phyloP scores from a whole-genome alignment of 2,888 invertebrate species.

The Troides oblongomaculatus region DNA sequence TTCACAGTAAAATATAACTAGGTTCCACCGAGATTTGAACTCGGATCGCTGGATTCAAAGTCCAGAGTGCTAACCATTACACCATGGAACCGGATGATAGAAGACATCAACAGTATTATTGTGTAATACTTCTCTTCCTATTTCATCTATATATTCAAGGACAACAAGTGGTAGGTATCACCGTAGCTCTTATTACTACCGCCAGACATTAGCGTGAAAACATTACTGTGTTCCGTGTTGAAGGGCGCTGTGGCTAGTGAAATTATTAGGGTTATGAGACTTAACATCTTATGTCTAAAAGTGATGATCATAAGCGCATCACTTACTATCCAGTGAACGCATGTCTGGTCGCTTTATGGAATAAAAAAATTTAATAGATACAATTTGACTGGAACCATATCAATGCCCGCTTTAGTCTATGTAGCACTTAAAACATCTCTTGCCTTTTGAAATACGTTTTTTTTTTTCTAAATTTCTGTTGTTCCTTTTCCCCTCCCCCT shows the following conservation, averaged over 20 bases:
- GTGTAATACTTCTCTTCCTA: too few relatives aligned
- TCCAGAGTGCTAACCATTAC: slow-evolving; percentile 91
- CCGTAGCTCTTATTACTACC: too few relatives aligned
- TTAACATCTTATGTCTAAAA: too few relatives aligned
- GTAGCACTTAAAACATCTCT: not conserved
- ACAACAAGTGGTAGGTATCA: too few relatives aligned
- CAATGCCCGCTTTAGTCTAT: not conserved
- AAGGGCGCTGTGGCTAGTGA: too few relatives aligned
- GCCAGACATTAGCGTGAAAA: too few relatives aligned
- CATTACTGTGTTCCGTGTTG: too few relatives aligned
- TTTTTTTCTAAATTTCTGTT: not conserved
- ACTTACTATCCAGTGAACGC: too few relatives aligned
- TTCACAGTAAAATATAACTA: slow-evolving; percentile 42
- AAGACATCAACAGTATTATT: not conserved
- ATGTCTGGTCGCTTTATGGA: too few relatives aligned
- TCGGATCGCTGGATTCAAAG: slow-evolving; percentile 92
- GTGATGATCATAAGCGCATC: too few relatives aligned
- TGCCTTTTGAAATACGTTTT: not conserved
- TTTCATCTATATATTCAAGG: too few relatives aligned
- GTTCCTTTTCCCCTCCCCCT: not conserved
- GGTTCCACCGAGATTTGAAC: slow-evolving; percentile 91
- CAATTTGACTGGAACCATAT: not conserved
- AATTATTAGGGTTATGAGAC: too few relatives aligned
- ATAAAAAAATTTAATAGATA: not conserved
- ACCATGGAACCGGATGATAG: slow-evolving; percentile 82